Percentiles rank a stretch among this genome's conserved stretches.
Evolutionary conservation across 2,113 vertebrate species (phyloP).

Genomic region (Indri indri): DNA sequence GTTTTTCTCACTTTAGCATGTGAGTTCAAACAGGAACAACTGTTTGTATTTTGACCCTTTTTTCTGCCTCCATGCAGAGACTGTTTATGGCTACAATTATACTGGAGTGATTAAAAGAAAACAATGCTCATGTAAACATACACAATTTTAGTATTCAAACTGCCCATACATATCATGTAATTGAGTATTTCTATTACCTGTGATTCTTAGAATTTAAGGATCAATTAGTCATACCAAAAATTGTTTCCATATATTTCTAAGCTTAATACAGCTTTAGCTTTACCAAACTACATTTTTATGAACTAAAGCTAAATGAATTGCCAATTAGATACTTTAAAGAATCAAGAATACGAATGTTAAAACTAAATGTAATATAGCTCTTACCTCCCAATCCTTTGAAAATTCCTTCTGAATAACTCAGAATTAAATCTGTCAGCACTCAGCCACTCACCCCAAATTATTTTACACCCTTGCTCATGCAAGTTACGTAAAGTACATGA

Average conservation of each 20-base stretch:
- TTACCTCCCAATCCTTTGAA: not conserved
- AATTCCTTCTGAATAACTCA: conserved; percentile 44
- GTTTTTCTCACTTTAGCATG: not conserved
- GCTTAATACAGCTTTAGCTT: not conserved
- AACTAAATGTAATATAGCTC: conserved; percentile 20
- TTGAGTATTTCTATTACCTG: not conserved
- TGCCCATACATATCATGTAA: not conserved
- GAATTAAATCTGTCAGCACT: conserved; percentile 12
- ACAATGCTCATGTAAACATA: not conserved
- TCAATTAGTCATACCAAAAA: conserved; percentile 28
- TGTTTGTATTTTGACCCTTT: not conserved
- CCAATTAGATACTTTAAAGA: conserved; percentile 30
- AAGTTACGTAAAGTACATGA: conserved; percentile 15
- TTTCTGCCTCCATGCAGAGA: not conserved
- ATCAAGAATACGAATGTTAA: conserved; percentile 12
- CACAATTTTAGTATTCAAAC: not conserved
- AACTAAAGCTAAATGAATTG: conserved; percentile 24
- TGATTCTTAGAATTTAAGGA: conserved; percentile 36
- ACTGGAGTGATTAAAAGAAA: not conserved
- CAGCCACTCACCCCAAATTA: not conserved
- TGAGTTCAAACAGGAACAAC: not conserved
- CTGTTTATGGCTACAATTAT: not conserved
- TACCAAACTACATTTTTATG: conserved; percentile 25
- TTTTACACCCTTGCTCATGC: not conserved
- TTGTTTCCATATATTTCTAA: not conserved